phyloP scores from a whole-genome alignment of 1,140 invertebrate species.

The Aphelinus atriplicis region DNA sequence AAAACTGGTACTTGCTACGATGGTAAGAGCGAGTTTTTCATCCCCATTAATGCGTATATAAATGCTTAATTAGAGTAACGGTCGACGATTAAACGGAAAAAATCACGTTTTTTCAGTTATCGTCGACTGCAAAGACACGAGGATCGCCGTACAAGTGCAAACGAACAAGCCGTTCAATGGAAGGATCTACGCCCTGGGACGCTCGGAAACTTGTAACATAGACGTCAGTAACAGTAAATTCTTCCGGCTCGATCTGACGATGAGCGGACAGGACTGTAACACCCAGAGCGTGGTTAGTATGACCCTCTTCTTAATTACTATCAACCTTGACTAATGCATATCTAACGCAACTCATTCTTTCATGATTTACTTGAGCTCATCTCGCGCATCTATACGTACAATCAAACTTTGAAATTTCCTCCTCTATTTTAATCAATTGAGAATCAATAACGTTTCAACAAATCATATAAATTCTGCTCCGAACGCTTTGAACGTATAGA shows the following conservation, averaged over 20 bases:
- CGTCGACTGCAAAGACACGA: constrained; percentile 93
- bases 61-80: constrained; percentile 12
- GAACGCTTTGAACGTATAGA: too few species aligned
- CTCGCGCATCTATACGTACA: too few species aligned
- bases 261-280: constrained; percentile 94
- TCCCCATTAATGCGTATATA: background rate
- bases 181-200: constrained; percentile 90
- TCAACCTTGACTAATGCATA: background rate
- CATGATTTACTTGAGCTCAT: too few species aligned
- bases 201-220: constrained; percentile 94
- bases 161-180: constrained; percentile 95
- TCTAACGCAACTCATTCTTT: background rate
- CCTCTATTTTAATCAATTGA: too few species aligned
- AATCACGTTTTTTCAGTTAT: constrained; percentile 74
- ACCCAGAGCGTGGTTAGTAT: constrained; percentile 87
- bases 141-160: constrained; percentile 90
- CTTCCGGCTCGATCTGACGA: constrained; percentile 90
- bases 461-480: too few species aligned
- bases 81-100: constrained; percentile 1
- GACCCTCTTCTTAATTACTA: too few species aligned
- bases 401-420: too few species aligned
- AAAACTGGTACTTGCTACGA: constrained; percentile 95
- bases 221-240: constrained; percentile 92
- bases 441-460: too few species aligned
- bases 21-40: constrained; percentile 69